Evolutionary conservation across 2,888 invertebrate species (phyloP).

Genomic region (Anticlea derivata): DNA sequence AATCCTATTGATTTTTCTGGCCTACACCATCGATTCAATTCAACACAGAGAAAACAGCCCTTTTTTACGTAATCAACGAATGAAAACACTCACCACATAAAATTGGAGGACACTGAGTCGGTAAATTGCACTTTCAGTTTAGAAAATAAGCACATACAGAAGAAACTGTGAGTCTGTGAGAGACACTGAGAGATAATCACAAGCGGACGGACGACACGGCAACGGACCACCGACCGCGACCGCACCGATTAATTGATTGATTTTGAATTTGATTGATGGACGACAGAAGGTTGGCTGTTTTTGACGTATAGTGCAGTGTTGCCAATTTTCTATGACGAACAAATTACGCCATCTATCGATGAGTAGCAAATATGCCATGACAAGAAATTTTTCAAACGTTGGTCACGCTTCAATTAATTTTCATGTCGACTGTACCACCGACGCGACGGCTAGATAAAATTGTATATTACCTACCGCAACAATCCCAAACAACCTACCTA

Average conservation of each 20-base stretch:
- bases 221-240: neutral
- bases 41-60: neutral
- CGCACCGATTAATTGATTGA: neutral
- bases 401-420: no score
- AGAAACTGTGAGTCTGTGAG: no score
- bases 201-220: neutral
- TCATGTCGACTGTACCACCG: no score
- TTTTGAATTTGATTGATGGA: neutral
- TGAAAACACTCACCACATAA: neutral
- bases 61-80: constrained; percentile 10
- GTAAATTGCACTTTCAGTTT: neutral
- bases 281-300: neutral
- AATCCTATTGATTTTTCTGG: neutral
- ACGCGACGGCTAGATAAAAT: no score
- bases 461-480: no score
- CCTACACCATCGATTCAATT: neutral
- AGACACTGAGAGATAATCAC: neutral
- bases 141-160: neutral
- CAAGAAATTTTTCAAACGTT: no score
- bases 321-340: neutral
- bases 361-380: no score
- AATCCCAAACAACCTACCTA: no score
- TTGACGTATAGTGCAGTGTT: neutral
- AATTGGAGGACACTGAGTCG: neutral
- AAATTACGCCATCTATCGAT: neutral